Evolutionary conservation across 2,113 vertebrate species (phyloP), one percentile per base, ranked within the genome.

Genomic region (Pipa parva): DNA sequence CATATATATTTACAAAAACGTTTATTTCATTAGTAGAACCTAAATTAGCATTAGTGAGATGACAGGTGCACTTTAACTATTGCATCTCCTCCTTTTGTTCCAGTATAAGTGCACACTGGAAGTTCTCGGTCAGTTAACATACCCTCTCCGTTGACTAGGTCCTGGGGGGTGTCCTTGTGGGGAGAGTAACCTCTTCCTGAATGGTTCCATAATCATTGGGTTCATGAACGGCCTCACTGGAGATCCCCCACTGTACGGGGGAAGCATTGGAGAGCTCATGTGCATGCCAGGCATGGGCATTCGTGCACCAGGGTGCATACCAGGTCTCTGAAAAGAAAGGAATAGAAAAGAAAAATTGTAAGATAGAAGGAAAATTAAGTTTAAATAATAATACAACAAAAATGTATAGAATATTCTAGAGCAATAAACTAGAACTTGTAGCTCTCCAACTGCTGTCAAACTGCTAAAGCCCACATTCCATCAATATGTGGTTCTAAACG

Each of bases 131-230:
- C 17, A 18, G 10, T 8, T 6, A 28, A 72, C 88, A 92, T 85
- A 98, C 97, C 95, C 95, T 74, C 94, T 88, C 73, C 94, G 84
- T 3, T 86, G 90, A 75, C 85, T 76, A 55, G 89, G 81, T 79
- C 92, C 76, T 0, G 88, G 88, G 0, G 88, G 91, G 71, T 94
- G 93, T 33, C 90, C 85, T 75, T 94, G 93, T n/a, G 88, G 87
- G 18, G 83, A 78, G 20, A 97, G 89, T 72, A 97, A 88, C 12
- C 97, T 89, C 74, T 98, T 99, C 73, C 95, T 87, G 15, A 92
- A 91, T 15, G 92, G 81, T 18, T 97, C 96, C 93, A 97, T 91
- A 79, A 90, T 78, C 0, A 89, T 76, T 49, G 89, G 92, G 7
- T 92, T 90, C 89, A 99, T 93, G 50, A 90, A 92, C 0, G 91